A percentile compares a stretch with the other conserved stretches of the same genome.
These are phyloP conservation scores for Galbula dea DNA, from an alignment of 2,113 vertebrate genomes.

Conservation along the genomic window DNA sequence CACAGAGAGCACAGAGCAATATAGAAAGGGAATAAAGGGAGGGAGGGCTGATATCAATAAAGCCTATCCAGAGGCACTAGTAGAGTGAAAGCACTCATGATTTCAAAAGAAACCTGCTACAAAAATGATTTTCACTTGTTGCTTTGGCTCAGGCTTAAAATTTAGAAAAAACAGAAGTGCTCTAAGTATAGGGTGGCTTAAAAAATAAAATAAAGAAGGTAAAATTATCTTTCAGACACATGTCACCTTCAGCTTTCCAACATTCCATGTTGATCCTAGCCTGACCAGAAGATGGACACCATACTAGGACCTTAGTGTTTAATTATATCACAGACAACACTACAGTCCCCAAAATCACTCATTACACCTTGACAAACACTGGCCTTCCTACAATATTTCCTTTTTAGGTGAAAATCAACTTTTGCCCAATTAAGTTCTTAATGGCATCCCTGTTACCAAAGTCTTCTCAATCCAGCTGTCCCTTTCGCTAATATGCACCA, in stretches of 20 bases:
- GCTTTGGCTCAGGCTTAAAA: neutral
- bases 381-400: neutral
- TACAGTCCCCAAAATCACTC: neutral
- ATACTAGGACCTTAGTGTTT: neutral
- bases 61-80: slow-evolving; percentile 27
- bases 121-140: slow-evolving; percentile 23
- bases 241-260: neutral
- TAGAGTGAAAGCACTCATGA: neutral
- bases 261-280: neutral
- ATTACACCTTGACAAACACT: neutral
- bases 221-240: neutral
- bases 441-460: neutral
- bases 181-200: neutral
- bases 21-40: slow-evolving; percentile 39
- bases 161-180: neutral
- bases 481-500: neutral
- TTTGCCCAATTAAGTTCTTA: neutral
- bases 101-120: slow-evolving; percentile 15
- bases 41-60: slow-evolving; percentile 37
- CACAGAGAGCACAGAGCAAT: slow-evolving; percentile 41
- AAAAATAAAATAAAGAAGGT: neutral
- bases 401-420: slow-evolving; percentile 1
- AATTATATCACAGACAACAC: neutral
- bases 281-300: neutral
- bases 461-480: slow-evolving; percentile 8